phyloP scores from a whole-genome alignment of 2,888 invertebrate species.

The Odontomyia ornata region DNA sequence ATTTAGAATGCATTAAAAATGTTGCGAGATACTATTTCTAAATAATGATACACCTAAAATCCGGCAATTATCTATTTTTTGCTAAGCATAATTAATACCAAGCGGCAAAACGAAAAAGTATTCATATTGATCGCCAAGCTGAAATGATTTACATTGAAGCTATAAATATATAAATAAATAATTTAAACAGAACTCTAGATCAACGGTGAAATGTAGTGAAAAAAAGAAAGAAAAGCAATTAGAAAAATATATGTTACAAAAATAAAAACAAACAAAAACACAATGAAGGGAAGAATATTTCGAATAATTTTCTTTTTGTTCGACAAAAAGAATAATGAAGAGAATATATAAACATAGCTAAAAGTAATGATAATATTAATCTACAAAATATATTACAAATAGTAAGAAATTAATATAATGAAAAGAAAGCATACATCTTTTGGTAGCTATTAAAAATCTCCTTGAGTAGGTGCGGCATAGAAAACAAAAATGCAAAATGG shows the following conservation, averaged over 20 bases:
- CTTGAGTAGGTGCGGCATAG: constrained; percentile 24
- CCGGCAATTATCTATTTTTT: constrained; percentile 25
- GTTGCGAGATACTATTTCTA: constrained; percentile 22
- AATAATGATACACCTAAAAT: constrained; percentile 11
- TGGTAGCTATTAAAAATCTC: constrained; percentile 42
- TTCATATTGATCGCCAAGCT: neutral
- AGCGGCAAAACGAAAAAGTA: constrained; percentile 20
- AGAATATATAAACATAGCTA: constrained; percentile 34
- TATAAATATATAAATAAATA: constrained; percentile 1
- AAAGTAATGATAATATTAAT: constrained; percentile 24
- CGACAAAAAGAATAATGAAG: constrained; percentile 3
- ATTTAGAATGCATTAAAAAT: constrained; percentile 35
- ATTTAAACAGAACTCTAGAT: constrained; percentile 18
- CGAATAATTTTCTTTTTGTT: neutral
- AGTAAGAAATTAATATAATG: constrained; percentile 36
- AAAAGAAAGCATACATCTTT: constrained; percentile 30
- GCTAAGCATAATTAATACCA: constrained; percentile 34
- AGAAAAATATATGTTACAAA: constrained; percentile 29
- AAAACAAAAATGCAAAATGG: constrained; percentile 8
- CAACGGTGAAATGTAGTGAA: constrained; percentile 22
- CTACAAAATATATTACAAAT: constrained; percentile 34
- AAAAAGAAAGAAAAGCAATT: constrained; percentile 44
- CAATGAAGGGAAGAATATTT: constrained; percentile 5
- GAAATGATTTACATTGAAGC: constrained; percentile 23
- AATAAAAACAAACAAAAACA: neutral